These are phyloP conservation scores for Trichomycterus rosablanca DNA, from an alignment of 2,113 vertebrate genomes.

Conservation along the genomic window DNA sequence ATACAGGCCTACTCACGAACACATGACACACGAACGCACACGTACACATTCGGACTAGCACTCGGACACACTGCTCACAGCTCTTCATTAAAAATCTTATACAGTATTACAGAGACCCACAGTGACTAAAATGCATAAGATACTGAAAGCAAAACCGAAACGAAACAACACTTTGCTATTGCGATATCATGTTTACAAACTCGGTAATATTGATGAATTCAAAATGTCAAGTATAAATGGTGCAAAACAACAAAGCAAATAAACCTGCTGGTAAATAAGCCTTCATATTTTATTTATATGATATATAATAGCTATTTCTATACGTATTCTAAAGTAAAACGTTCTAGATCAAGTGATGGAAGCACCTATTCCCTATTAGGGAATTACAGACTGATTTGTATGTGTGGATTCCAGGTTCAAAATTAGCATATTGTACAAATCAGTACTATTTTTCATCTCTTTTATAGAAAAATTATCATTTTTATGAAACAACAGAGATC, in stretches of 20 bases:
- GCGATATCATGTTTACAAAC: constrained; percentile 39
- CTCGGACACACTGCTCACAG: constrained; percentile 20
- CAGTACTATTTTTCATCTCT: constrained; percentile 9
- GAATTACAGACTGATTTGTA: constrained; percentile 11
- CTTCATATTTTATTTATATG: constrained; percentile 16
- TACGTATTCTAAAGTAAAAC: constrained; percentile 25
- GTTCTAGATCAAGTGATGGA: constrained; percentile 27
- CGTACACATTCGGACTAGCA: constrained; percentile 17
- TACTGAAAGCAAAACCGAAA: constrained; percentile 37
- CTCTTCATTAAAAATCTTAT: constrained; percentile 34
- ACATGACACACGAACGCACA: constrained; percentile 24
- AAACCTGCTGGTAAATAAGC: constrained; percentile 38
- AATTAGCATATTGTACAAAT: constrained; percentile 23
- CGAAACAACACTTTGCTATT: constrained; percentile 12
- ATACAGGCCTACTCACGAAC: constrained; percentile 23
- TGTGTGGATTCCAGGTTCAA: constrained; percentile 24
- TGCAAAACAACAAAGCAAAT: constrained; percentile 33
- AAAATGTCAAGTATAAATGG: constrained; percentile 41
- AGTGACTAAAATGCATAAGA: constrained; percentile 47
- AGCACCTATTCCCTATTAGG: constrained; percentile 27
- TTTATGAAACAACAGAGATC: too few species aligned
- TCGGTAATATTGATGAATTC: constrained; percentile 26
- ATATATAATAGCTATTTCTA: constrained; percentile 36
- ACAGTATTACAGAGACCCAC: constrained; percentile 46
- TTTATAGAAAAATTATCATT: too few species aligned